Base-by-base conservation (phyloP, 1,140 invertebrate genomes). In the Camponotus vicinus region DNA sequence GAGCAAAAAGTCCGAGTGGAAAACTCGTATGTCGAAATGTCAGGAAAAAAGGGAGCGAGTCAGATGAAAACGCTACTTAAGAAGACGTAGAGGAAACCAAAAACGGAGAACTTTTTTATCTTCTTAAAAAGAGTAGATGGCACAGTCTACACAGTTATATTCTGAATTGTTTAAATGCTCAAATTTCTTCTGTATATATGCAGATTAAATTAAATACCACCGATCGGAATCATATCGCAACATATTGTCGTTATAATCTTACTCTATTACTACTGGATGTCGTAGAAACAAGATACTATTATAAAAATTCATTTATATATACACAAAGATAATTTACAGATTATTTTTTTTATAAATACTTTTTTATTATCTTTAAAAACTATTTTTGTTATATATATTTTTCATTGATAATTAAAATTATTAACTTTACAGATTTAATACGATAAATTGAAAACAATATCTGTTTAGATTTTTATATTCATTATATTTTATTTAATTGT, bases 111-210 rank as follows among this genome's bases (percentile, higher is more conserved):
- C 27, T 82, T 61, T 61, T 27, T 71, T 70, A 45, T 59, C 11
- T 11, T 59, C 57, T 71, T 80, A 34, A 59, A 34, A 59, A 45
- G 32, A 71, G 15, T 18, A 9, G 7, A 61, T 61, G 18, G 71
- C 27, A 73, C 11, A 80, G 66, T 71, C 37, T 21, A 9, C 37
- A 13, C 27, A 21, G 13, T 66, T 69, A 79, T 32, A 69, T 57
- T 69, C 52, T 59, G 42, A 11, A 57, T 79, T 79, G 18, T 71
- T 82, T 59, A 59, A 82, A 34, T 45, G 42, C 15, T 70, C 64
- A 45, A 71, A 42, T 37, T 71, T 57, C 4, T 40, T 59, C 7
- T 71, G 59, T 71, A 37, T 34, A 5, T 8, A 9, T n/a, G 45
- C 21, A 34, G 37, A 18, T 71, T 82, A 69, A 18, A 8, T 32